phyloP scores from a whole-genome alignment of 2,888 invertebrate species.

The Mayetiola destructor region DNA sequence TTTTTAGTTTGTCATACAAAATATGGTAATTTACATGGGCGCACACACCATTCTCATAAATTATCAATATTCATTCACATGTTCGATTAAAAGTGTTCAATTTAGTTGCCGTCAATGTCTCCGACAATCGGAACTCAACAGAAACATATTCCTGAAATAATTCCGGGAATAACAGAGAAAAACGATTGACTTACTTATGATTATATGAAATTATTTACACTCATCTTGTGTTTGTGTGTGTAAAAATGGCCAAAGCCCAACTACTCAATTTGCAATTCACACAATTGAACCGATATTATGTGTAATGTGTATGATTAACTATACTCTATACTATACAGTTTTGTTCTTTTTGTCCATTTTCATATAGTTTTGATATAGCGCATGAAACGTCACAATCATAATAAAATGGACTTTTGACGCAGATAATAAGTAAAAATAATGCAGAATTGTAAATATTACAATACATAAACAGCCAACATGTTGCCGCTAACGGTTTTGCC shows the following conservation, averaged over 20 bases:
- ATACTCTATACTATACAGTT: too few relatives aligned
- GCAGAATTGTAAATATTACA: not conserved
- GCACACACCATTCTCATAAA: not conserved
- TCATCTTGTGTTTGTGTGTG: not conserved
- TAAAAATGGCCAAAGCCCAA: not conserved
- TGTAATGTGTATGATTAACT: not conserved
- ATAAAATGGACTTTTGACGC: not conserved
- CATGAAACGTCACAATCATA: conserved; percentile 3
- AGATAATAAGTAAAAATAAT: not conserved
- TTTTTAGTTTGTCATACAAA: conserved; percentile 1
- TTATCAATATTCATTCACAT: conserved; percentile 8
- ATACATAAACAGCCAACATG: too few relatives aligned
- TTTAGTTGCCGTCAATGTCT: too few relatives aligned
- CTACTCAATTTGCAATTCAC: conserved; percentile 1
- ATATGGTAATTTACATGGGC: conserved; percentile 3
- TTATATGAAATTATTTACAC: conserved; percentile 8
- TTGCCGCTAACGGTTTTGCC: conserved; percentile 2
- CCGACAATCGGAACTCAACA: too few relatives aligned
- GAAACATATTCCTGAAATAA: too few relatives aligned
- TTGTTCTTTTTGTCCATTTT: too few relatives aligned
- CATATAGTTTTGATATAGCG: not conserved
- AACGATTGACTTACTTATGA: too few relatives aligned
- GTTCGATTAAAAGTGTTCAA: conserved; percentile 8
- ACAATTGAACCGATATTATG: not conserved
- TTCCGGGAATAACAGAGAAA: too few relatives aligned